Base-by-base conservation (phyloP, 2,888 invertebrate genomes). In the Anticlea derivata region DNA sequence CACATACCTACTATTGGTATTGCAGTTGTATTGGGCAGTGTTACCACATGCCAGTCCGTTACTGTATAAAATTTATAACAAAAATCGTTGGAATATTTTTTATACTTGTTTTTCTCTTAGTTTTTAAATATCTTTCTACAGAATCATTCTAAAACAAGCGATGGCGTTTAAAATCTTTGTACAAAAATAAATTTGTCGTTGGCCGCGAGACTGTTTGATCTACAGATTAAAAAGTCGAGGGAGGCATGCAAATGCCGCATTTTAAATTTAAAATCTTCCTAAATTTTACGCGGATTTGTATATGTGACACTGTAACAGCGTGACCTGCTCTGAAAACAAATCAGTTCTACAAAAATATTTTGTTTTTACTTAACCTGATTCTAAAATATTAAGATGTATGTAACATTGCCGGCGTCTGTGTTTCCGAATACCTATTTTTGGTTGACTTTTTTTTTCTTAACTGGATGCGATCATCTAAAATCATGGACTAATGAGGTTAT, bases 171-270 rank as follows among this genome's bases (percentile, higher is more conserved):
- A 73, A 73, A 85, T 86, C 83, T 77, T 65, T 68, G 78, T 79
- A 78, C 81, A 75, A 74, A 82, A 85, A 85, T 86, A 84, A 85
- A 84, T 83, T 85, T 85, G 82, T 83, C 83, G 78, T 77, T 83
- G 74, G 75, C 73, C 73, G 70, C 61, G 65, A 70, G 69, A 60
- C 73, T 82, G 81, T 86, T 86, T 86, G 86, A 86, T 86, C 83
- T 76, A 75, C 73, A 84, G 86, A 86, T 86, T 85, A 85, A 80
- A 82, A 80, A 69, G 70, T 68, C 72, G 70, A 73, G 68, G 68
- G 72, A 62, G 63, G 58, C 63, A 61, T 71, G 77, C 75, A 76
- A 82, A 80, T 78, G 79, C 75, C 73, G 77, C 75, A 78, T 78
- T 77, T 78, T 73, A 72, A 74, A 77, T 70, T 73, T 68, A 53